These are phyloP conservation scores for Drosophila obscura DNA, from an alignment of 1,140 invertebrate genomes.

Conservation along the genomic window DNA sequence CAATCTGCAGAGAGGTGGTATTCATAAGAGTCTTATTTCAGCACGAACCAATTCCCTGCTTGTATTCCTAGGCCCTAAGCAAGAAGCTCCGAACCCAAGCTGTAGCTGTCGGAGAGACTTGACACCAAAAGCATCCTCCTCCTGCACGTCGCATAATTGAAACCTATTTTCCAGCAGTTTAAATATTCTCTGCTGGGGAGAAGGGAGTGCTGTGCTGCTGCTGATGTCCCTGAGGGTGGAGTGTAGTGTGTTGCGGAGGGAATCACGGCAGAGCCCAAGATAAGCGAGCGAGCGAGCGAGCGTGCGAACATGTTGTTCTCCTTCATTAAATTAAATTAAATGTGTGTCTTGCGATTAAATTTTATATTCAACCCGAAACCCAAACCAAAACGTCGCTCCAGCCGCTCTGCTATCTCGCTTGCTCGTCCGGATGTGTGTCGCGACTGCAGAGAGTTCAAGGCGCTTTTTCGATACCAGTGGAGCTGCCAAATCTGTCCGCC, in stretches of 20 bases:
- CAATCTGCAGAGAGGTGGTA: too few relatives aligned
- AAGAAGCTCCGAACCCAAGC: too few relatives aligned
- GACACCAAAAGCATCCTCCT: neutral
- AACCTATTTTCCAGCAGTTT: constrained; percentile 38
- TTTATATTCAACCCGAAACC: constrained; percentile 43
- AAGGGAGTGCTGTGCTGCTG: too few relatives aligned
- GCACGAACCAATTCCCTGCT: too few relatives aligned
- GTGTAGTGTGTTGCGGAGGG: constrained; percentile 8
- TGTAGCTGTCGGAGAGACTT: too few relatives aligned
- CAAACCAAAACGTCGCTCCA: neutral
- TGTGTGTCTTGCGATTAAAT: constrained; percentile 61
- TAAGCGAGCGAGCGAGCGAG: constrained; percentile 31
- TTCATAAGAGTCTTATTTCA: too few relatives aligned
- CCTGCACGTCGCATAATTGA: constrained; percentile 28
- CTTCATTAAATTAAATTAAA: constrained; percentile 60
- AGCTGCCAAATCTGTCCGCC: constrained; percentile 30
- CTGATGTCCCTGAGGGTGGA: constrained; percentile 7
- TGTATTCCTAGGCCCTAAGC: too few relatives aligned
- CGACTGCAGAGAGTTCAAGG: constrained; percentile 39
- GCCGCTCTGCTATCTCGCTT: neutral
- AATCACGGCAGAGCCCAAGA: constrained; percentile 46
- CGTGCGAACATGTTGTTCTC: constrained; percentile 36
- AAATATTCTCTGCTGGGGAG: constrained; percentile 20
- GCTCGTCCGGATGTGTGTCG: constrained; percentile 5
- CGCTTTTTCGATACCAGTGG: constrained; percentile 48